Evolutionary conservation across 2,888 invertebrate genomes (phyloP), one percentile per base, ranked within the genome.

Genomic region (Drosophila paranaensis): DNA sequence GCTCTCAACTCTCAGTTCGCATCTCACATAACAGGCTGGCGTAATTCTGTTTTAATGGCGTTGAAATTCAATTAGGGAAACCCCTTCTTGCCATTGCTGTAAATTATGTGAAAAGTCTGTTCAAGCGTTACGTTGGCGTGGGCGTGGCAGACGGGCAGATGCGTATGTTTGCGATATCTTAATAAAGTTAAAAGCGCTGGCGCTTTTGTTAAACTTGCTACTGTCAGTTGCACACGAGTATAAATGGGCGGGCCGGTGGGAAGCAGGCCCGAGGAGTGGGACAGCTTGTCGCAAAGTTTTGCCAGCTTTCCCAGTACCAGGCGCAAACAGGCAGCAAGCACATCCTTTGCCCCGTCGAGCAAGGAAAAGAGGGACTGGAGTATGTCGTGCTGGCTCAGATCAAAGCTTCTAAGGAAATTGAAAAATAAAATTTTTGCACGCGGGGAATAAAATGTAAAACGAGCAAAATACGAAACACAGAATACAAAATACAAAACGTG

Each of bases 21-120:
- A 60, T 53, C 69, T 63, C 50, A 51, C 56, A 67, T 53, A 72
- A 64, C 68, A 48, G 45, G 61, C 68, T 71, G 71, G 64, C 71
- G 74, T 77, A 81, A 77, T 82, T 88, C 69, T 78, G 81, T 83
- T 85, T 79, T 88, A 88, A 86, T 88, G 81, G 82, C 82, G 77
- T 82, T 66, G 81, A 82, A 84, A 86, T 86, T 86, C 82, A 88
- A 88, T 86, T 86, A 86, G 55, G 68, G 50, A 72, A 72, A 75
- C 71, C 83, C 83, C 88, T 78, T 86, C 75, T 76, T 81, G 83
- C 75, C 82, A 77, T 67, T 77, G 61, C 71, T 69, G 74, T 56
- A 63, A 76, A 83, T 83, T 74, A 77, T 83, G 71, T 78, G 69
- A 74, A 75, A 74, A 74, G 69, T 75, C 60, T 58, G 70, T 42